Base-by-base conservation (phyloP, 2,888 invertebrate species). In the Spialia ferax region DNA sequence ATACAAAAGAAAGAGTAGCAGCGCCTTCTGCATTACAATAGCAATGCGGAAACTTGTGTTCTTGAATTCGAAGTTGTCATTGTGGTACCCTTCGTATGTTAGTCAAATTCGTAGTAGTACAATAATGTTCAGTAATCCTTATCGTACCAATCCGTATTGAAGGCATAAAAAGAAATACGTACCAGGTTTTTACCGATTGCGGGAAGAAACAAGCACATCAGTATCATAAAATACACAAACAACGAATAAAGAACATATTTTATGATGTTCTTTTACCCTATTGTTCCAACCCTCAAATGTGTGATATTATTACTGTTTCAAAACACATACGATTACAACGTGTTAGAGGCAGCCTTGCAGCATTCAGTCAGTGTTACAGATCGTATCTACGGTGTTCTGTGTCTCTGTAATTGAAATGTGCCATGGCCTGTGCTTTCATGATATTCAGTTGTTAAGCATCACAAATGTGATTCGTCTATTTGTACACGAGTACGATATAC, bases 351-450 rank as follows among this genome's bases (percentile, higher is more conserved):
- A 55, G 55, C 55, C 55, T 32, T 56, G 23, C 50, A 50, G 48
- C 50, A 50, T 29, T 45, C 48, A 23, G 23, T 26, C 56, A 18
- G 23, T 32, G 45, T 64, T n/a, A 32, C 18, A 32, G 57, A 57
- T 64, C 15, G 6, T 50, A 64, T 64, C 64, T 35, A 18, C 64
- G 23, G 18, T 38, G 38, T 32, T 57, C 35, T 50, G 50, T 57
- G 57, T 32, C 23, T 35, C 55, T 54, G 23, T 55, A 35, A 38
- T 56, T 64, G 56, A 64, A 64, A 64, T 64, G 57, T 64, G 64
- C 48, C 64, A 64, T 23, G 64, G 64, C 23, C 48, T n/a, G 60
- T 55, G 63, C 38, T 69, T 60, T 18, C 55, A 64, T 57, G 63
- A 63, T 56, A 35, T 15, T 50, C 35, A n/a, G n/a, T n/a, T n/a